A percentile compares a stretch with the other conserved stretches of the same genome.
phyloP scores from a whole-genome alignment of 2,797 vertebrate species.

The Lacerta bilineata region DNA sequence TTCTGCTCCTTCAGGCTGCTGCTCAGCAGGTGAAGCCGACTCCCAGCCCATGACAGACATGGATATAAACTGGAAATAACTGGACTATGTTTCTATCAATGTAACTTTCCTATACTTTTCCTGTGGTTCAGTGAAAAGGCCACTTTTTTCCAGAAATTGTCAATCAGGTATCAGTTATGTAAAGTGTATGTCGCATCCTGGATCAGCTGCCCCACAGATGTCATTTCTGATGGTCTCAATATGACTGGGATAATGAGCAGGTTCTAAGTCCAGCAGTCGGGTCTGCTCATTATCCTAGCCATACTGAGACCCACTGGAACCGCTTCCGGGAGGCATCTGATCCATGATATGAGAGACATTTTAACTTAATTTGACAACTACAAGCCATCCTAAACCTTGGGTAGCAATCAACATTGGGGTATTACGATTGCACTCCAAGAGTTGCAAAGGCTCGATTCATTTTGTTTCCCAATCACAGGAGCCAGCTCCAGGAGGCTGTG shows the following conservation, averaged over 20 bases:
- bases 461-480: constrained; percentile 37
- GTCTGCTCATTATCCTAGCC: too few relatives aligned
- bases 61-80: not conserved
- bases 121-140: not conserved
- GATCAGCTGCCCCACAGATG: not conserved
- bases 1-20: too few relatives aligned
- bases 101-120: not conserved
- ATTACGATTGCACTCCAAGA: not conserved
- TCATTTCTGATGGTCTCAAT: not conserved
- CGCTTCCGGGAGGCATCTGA: too few relatives aligned
- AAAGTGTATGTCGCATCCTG: not conserved
- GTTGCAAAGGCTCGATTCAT: constrained; percentile 58
- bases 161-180: not conserved
- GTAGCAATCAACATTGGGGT: too few relatives aligned
- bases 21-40: too few relatives aligned
- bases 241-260: not conserved
- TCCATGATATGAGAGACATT: too few relatives aligned
- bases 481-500: too few relatives aligned
- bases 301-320: too few relatives aligned
- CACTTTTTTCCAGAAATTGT: not conserved
- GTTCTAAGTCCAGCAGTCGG: not conserved
- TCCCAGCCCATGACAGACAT: too few relatives aligned
- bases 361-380: too few relatives aligned
- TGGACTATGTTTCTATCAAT: not conserved
- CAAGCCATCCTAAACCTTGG: too few relatives aligned